phyloP scores from a whole-genome alignment of 1,140 invertebrate species.

The Drosophila miranda region DNA sequence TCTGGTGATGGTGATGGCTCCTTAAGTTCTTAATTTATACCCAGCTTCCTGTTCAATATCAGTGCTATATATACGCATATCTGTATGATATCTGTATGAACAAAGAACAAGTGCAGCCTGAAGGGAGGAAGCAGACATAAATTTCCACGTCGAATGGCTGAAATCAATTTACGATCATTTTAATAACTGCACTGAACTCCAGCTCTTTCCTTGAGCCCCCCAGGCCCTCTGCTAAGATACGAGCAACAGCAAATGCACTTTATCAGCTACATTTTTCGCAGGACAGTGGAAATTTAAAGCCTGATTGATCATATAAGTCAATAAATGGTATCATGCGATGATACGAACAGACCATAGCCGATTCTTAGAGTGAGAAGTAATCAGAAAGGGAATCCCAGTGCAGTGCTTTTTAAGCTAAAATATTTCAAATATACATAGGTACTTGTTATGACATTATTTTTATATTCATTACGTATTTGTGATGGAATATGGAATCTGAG shows the following conservation, averaged over 20 bases:
- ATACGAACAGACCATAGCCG: too few relatives aligned
- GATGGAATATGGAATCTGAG: too few relatives aligned
- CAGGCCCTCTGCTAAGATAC: not conserved
- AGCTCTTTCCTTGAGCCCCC: conserved; percentile 7
- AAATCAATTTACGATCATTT: conserved; percentile 48
- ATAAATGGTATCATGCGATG: too few relatives aligned
- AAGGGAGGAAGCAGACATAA: conserved; percentile 45
- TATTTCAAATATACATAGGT: too few relatives aligned
- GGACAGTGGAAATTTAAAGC: conserved; percentile 51
- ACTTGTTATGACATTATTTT: too few relatives aligned
- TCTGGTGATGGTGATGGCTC: conserved; percentile 1
- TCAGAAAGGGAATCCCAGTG: too few relatives aligned
- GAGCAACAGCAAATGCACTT: conserved; percentile 36
- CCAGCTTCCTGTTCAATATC: conserved; percentile 54
- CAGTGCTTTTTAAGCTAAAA: too few relatives aligned
- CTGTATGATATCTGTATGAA: conserved; percentile 24
- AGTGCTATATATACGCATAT: conserved; percentile 46
- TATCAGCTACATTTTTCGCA: conserved; percentile 42
- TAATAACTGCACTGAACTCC: conserved; percentile 24
- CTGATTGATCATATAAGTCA: conserved; percentile 40
- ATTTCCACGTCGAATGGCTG: conserved; percentile 32
- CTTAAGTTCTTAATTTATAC: conserved; percentile 61
- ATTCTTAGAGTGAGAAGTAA: too few relatives aligned
- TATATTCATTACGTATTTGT: too few relatives aligned
- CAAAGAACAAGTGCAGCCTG: conserved; percentile 41